Conservation (phyloP, 2,113 vertebrate species). For the Prionailurus bengalensis region DNA sequence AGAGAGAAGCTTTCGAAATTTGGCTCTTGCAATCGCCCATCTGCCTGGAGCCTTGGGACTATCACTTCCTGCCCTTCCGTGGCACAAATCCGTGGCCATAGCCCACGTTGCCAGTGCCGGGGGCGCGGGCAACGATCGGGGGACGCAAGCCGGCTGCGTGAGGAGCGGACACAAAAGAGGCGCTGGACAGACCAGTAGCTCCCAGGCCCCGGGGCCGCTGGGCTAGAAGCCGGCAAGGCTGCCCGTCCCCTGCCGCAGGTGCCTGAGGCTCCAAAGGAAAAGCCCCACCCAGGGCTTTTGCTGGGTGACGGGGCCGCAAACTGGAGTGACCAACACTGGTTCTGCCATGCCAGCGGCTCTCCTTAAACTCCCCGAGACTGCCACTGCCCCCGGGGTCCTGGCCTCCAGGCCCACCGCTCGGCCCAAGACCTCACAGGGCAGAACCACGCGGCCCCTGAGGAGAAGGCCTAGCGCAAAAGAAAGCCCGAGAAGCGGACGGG, state of each 20-base stretch:
- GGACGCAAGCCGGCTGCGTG: neutral
- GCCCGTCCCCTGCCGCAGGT: neutral
- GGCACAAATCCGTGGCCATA: neutral
- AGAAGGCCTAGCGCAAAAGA: neutral
- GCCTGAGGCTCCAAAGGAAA: neutral
- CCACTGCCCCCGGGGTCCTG: neutral
- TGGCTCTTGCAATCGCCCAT: neutral
- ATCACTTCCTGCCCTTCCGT: neutral
- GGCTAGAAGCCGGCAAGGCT: neutral
- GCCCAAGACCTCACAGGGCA: neutral
- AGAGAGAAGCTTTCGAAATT: slow-evolving; percentile 25
- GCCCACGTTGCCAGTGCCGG: neutral
- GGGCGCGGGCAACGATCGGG: neutral
- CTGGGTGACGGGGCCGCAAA: neutral
- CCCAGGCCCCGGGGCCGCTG: neutral
- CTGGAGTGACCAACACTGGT: neutral
- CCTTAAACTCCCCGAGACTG: neutral
- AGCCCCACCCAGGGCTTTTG: neutral
- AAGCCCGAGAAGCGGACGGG: neutral
- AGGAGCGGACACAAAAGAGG: neutral
- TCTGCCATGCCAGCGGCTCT: neutral
- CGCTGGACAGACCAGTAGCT: neutral
- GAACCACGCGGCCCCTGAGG: neutral
- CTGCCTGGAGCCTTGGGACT: neutral
- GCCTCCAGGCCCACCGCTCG: neutral